Conservation (phyloP, 2,113 vertebrate species). For the Tylochromis polylepis region DNA sequence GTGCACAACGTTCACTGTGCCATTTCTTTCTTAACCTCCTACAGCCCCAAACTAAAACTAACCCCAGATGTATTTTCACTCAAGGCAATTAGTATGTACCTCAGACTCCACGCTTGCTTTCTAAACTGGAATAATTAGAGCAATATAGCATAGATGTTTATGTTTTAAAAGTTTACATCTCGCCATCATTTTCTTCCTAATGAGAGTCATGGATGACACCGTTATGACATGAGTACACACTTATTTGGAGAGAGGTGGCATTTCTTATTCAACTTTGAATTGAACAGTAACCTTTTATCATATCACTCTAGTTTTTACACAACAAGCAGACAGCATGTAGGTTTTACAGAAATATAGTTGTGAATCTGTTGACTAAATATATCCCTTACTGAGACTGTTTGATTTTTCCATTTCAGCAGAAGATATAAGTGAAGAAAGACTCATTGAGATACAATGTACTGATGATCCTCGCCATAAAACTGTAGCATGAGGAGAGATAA, state of each 20-base stretch:
- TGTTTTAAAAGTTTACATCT: background rate
- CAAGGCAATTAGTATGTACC: background rate
- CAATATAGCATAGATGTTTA: background rate
- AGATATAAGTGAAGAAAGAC: background rate
- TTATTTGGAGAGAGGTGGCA: background rate
- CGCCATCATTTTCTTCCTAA: background rate
- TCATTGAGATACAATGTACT: background rate
- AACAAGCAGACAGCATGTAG: background rate
- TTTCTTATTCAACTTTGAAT: background rate
- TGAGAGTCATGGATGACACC: background rate
- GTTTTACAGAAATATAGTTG: background rate
- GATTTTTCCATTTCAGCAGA: background rate
- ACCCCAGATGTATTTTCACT: background rate
- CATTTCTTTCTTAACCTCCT: background rate
- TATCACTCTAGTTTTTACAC: background rate
- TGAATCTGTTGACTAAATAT: background rate
- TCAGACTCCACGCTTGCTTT: background rate
- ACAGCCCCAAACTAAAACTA: background rate
- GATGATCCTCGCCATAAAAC: background rate
- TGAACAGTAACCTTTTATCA: background rate
- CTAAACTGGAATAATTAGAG: conserved; percentile 4
- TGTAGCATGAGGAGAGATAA: background rate
- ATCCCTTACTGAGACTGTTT: background rate
- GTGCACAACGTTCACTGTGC: background rate
- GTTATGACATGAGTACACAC: background rate